These are phyloP conservation scores for Todiramphus chloris DNA, from an alignment of 2,113 vertebrate genomes.

Conservation along the genomic window DNA sequence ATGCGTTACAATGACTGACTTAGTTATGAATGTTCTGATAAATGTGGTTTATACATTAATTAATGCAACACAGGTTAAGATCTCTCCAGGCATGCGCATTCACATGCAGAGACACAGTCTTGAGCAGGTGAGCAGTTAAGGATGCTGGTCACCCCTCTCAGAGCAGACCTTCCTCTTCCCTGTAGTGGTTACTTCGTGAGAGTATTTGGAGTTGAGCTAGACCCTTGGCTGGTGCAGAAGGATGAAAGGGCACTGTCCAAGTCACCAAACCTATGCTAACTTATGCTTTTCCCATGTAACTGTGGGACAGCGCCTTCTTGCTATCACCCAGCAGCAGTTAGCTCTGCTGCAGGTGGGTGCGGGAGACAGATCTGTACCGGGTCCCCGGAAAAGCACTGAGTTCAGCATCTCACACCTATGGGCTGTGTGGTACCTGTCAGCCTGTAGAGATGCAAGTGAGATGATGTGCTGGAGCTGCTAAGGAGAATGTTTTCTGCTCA, in stretches of 20 bases:
- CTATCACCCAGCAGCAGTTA: not conserved
- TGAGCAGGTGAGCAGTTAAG: not conserved
- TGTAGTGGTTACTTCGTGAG: not conserved
- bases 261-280: not conserved
- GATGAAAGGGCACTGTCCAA: not conserved
- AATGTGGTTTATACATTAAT: not conserved
- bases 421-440: not conserved
- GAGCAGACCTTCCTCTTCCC: not conserved
- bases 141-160: not conserved
- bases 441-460: not conserved
- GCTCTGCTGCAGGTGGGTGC: not conserved
- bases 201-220: not conserved
- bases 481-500: not conserved
- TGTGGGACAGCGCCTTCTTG: not conserved
- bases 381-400: not conserved
- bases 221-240: not conserved
- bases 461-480: not conserved
- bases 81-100: not conserved
- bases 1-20: not conserved
- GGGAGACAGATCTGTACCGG: too few relatives aligned
- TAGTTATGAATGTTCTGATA: not conserved
- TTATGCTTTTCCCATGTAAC: not conserved
- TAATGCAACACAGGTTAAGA: not conserved
- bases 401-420: not conserved
- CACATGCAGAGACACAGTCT: not conserved